These are phyloP conservation scores for Ormyrus nitidulus DNA, from an alignment of 2,888 invertebrate species.

Conservation along the genomic window DNA sequence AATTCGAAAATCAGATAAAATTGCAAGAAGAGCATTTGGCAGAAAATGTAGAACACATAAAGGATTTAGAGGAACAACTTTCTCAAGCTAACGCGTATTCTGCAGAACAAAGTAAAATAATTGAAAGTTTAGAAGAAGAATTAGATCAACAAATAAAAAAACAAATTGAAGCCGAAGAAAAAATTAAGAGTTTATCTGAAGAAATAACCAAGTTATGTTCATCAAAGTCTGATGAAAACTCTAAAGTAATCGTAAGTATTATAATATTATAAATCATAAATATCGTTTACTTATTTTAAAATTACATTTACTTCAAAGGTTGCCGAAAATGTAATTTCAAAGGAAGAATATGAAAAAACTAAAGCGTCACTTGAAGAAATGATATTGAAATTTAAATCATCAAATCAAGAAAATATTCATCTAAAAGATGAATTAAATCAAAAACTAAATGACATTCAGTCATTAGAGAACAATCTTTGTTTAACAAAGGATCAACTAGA, in stretches of 20 bases:
- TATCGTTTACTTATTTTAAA: background rate
- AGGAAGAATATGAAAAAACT: slow-evolving; percentile 37
- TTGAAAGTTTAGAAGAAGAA: slow-evolving; percentile 66
- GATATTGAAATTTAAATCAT: slow-evolving; percentile 35
- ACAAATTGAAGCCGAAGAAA: slow-evolving; percentile 36
- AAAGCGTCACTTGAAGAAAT: slow-evolving; percentile 35
- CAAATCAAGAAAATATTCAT: slow-evolving; percentile 59
- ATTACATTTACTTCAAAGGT: background rate
- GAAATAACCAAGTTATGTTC: background rate
- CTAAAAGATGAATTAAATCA: slow-evolving; percentile 60
- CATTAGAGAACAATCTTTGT: slow-evolving; percentile 58
- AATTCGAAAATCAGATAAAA: slow-evolving; percentile 61
- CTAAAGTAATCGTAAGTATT: slow-evolving; percentile 5
- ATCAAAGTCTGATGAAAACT: background rate
- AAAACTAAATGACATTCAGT: slow-evolving; percentile 57
- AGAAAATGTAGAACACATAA: slow-evolving; percentile 63
- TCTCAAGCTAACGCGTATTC: slow-evolving; percentile 64
- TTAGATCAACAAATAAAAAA: slow-evolving; percentile 59
- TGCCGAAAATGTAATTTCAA: background rate
- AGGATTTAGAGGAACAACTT: slow-evolving; percentile 66
- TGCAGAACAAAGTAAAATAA: slow-evolving; percentile 61
- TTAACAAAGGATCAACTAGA: slow-evolving; percentile 59
- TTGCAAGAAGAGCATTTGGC: slow-evolving; percentile 61
- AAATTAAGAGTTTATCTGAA: slow-evolving; percentile 17
- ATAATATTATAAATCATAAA: background rate